Base-by-base conservation (phyloP, 2,797 vertebrate genomes). In the Momotus momota region DNA sequence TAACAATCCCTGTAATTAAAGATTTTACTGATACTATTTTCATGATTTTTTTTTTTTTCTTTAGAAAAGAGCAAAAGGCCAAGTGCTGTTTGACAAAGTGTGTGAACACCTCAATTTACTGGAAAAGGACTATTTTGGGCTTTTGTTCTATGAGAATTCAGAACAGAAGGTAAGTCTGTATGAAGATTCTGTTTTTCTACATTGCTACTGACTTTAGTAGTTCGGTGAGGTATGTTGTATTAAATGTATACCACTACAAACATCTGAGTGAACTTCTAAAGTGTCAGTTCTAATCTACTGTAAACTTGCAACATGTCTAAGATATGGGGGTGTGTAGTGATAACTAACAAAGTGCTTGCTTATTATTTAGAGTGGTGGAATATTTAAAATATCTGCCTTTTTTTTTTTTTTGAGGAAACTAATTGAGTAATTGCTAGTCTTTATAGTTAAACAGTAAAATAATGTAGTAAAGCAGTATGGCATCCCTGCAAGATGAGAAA, bases 91-190 rank as follows among this genome's bases (percentile, higher is more conserved):
- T 97, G 98, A 98, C 73, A 99, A 98, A 94, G 99, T 99, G 48
- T 99, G 99, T 64, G 99, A 99, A 67, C 98, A 99, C 77, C 99
- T 99, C 67, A 99, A 99, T 93, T 97, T 99, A 66, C 43, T 99
- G 98, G 99, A 99, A 97, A 99, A 99, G 95, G 99, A 99, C 97
- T 99, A 99, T 97, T 99, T 99, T 87, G 99, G 99, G 52, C 97
- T 99, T 94, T 83, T 97, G 9, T 99, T 98, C 97, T 98, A 92
- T 85, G 99, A 99, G 97, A 98, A 71, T 92, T 91, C 98, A 69
- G 98, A 99, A 48, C 98, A 99, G 95, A 99, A 98, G 98, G 99
- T 99, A 97, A 97, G 97, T 22, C 17, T 54, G 1, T 93, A 19
- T n/a, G 22, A 64, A 7, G 3, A 1, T 26, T 87, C 81, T 84